These are phyloP conservation scores for Phocoena sinus DNA, from an alignment of 2,113 vertebrate species.

Conservation along the genomic window DNA sequence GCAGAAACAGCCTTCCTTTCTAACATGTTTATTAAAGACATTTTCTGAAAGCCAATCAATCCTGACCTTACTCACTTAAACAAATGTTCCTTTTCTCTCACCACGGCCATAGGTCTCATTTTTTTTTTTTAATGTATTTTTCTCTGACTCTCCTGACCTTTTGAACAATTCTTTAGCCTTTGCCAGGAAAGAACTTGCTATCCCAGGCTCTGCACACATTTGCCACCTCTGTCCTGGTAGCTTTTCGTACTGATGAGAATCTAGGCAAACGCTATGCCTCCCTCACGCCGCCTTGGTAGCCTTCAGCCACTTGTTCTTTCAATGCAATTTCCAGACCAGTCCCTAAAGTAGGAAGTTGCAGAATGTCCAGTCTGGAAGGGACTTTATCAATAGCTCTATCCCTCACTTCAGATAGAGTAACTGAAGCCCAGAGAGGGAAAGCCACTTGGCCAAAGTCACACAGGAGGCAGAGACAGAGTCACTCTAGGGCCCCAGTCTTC, in stretches of 20 bases:
- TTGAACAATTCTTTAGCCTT: background rate
- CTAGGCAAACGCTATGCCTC: background rate
- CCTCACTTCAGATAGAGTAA: background rate
- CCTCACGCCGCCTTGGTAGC: rapidly evolving
- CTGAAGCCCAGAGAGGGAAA: background rate
- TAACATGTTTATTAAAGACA: background rate
- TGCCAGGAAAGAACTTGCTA: background rate
- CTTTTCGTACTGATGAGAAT: background rate
- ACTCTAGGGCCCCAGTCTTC: background rate
- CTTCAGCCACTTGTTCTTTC: background rate
- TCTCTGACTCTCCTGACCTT: background rate
- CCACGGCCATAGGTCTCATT: background rate
- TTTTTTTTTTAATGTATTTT: background rate
- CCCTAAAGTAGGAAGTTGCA: background rate
- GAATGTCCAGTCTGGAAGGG: background rate
- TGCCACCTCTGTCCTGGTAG: background rate
- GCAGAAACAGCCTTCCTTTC: background rate
- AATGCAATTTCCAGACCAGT: background rate
- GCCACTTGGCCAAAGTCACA: background rate
- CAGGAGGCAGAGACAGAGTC: background rate
- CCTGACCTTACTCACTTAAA: background rate
- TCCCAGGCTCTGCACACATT: background rate
- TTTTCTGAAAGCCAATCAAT: background rate
- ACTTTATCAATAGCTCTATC: background rate
- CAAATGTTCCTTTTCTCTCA: background rate